Conservation (phyloP, 1,140 invertebrate genomes). For the Drosophila albomicans region DNA sequence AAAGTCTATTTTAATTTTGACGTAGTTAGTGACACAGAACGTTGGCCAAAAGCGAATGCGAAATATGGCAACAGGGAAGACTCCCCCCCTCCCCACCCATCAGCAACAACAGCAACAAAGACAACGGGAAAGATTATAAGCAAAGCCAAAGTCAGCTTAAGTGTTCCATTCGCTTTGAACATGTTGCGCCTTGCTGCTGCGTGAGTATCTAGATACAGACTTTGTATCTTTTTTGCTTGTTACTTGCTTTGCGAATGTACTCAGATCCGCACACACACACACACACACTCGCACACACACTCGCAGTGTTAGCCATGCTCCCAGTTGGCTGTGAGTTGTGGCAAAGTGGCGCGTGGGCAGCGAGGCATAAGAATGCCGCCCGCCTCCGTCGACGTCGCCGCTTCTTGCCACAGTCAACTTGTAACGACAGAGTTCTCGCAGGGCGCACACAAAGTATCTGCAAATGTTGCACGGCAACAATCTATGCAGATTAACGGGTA, state of each 20-base stretch:
- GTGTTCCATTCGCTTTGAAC: constrained; percentile 64
- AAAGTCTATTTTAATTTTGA: constrained; percentile 78
- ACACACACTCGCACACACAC: constrained; percentile 9
- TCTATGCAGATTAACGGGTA: constrained; percentile 2
- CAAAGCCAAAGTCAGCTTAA: constrained; percentile 68
- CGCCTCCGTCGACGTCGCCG: constrained; percentile 17
- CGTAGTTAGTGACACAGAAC: constrained; percentile 74
- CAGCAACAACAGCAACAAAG: neutral
- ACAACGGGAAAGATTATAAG: constrained; percentile 50
- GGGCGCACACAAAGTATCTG: constrained; percentile 56
- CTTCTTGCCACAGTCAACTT: constrained; percentile 18
- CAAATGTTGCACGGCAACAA: constrained; percentile 38
- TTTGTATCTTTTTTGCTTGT: constrained; percentile 20
- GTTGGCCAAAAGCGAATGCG: constrained; percentile 46
- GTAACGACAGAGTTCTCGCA: constrained; percentile 10
- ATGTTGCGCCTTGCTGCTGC: constrained; percentile 65
- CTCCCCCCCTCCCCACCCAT: neutral
- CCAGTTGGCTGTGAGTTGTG: constrained; percentile 25
- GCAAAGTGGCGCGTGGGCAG: constrained; percentile 60
- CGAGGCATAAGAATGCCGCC: constrained; percentile 49
- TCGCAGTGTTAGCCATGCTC: neutral
- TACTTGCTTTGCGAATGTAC: constrained; percentile 17
- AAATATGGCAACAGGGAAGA: constrained; percentile 21
- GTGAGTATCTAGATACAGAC: constrained; percentile 29
- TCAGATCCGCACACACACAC: constrained; percentile 4